Percentiles rank a stretch among this genome's conserved stretches.
Evolutionary conservation across 2,797 vertebrate genomes (phyloP).

Genomic region (Muraenolepis orangiensis): DNA sequence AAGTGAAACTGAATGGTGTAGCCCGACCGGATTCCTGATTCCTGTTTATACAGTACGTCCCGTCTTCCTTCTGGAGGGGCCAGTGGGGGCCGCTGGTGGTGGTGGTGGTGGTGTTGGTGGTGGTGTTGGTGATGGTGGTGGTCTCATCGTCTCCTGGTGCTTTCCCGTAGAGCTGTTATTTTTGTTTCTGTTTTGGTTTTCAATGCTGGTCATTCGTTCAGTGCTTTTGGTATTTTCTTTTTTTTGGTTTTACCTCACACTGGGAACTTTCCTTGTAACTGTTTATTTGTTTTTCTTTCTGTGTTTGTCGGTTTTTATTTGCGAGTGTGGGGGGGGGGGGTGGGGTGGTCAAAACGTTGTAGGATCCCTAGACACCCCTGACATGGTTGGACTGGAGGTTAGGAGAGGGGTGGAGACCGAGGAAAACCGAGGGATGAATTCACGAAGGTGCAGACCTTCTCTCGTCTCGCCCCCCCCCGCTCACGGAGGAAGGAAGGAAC

Average conservation of each 20-base stretch:
- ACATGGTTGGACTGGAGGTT: constrained; percentile 46
- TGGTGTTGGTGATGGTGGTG: no score
- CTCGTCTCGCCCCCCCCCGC: no score
- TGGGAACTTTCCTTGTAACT: constrained; percentile 62
- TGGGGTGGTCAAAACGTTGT: constrained; percentile 32
- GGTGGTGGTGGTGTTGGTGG: no score
- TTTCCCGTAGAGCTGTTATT: constrained; percentile 53
- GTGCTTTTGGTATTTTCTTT: constrained; percentile 53
- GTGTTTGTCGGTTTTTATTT: constrained; percentile 50
- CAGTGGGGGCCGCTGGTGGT: no score
- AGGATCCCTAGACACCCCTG: constrained; percentile 32
- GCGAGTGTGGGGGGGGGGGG: constrained; percentile 41
- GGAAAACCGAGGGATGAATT: constrained; percentile 1
- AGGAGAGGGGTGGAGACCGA: constrained; percentile 69
- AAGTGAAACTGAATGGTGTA: no score
- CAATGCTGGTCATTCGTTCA: constrained; percentile 66
- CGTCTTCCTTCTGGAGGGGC: no score
- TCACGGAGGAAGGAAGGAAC: constrained; percentile 31
- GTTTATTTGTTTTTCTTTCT: background rate
- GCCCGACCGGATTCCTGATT: no score
- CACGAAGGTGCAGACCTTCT: constrained; percentile 25
- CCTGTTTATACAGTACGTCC: no score
- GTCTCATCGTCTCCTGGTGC: constrained; percentile 59
- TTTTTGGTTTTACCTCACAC: constrained; percentile 79
- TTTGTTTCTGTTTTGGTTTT: constrained; percentile 55